Evolutionary conservation across 2,888 invertebrate genomes (phyloP).

Genomic region (Loripinus fragilis): DNA sequence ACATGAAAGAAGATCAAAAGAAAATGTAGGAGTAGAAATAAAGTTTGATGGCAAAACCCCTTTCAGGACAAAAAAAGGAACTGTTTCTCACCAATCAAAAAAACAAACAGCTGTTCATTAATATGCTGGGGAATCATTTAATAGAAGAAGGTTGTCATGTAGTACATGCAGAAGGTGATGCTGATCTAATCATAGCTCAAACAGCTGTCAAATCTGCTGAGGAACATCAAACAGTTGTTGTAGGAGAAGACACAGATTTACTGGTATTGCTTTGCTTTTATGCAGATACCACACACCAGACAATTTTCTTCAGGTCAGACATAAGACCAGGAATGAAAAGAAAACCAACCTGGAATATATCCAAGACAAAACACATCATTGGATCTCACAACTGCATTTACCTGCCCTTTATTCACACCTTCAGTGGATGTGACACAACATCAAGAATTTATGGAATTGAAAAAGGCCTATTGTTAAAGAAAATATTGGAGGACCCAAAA

Average conservation of each 20-base stretch:
- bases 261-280: background rate
- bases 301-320: background rate
- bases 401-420: background rate
- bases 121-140: background rate
- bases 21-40: too few species aligned
- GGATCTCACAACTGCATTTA: background rate
- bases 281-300: background rate
- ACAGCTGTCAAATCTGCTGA: constrained; percentile 10
- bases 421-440: background rate
- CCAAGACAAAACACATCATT: background rate
- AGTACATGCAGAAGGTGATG: background rate
- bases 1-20: constrained; percentile 19
- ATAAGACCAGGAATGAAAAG: background rate
- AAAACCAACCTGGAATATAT: background rate
- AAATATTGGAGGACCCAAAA: background rate
- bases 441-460: background rate
- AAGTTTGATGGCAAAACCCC: too few species aligned
- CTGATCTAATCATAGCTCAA: constrained; percentile 18
- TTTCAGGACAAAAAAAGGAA: too few species aligned
- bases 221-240: background rate
- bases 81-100: background rate
- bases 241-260: background rate
- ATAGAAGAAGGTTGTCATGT: background rate
- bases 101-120: constrained; percentile 13
- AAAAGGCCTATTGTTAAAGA: background rate